A percentile compares a stretch with the other conserved stretches of the same genome.
Evolutionary conservation across 2,797 vertebrate genomes (phyloP).

Genomic region (Manis javanica): DNA sequence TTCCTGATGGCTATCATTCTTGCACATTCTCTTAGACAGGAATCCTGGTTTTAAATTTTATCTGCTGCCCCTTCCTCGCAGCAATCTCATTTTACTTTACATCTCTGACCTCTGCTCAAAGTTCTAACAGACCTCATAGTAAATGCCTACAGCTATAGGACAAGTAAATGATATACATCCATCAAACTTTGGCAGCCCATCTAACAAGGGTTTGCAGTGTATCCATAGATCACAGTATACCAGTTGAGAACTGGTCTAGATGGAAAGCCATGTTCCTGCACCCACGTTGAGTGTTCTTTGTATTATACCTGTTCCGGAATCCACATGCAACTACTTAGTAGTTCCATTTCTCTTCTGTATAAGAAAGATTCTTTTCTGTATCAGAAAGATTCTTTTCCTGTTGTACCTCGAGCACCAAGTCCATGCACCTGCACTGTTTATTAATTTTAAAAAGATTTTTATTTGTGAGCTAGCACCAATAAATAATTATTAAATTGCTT

Average conservation of each 20-base stretch:
- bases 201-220: not conserved
- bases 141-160: not conserved
- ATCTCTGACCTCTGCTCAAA: constrained; percentile 1
- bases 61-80: not conserved
- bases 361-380: not conserved
- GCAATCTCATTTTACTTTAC: not conserved
- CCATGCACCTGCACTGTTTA: not conserved
- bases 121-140: not conserved
- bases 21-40: not conserved
- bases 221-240: not conserved
- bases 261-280: not conserved
- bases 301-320: not conserved
- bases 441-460: not conserved
- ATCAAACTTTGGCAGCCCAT: not conserved
- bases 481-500: not conserved
- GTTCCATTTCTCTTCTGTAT: not conserved
- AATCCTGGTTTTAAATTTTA: constrained; percentile 6
- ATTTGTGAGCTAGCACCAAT: not conserved
- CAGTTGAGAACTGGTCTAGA: not conserved
- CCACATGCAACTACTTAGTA: not conserved
- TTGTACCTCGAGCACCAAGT: not conserved
- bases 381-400: not conserved
- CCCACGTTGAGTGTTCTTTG: not conserved
- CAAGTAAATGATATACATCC: constrained; percentile 27
- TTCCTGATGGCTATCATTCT: not conserved